These are phyloP conservation scores for Egretta garzetta DNA, from an alignment of 2,113 vertebrate species.

Conservation along the genomic window DNA sequence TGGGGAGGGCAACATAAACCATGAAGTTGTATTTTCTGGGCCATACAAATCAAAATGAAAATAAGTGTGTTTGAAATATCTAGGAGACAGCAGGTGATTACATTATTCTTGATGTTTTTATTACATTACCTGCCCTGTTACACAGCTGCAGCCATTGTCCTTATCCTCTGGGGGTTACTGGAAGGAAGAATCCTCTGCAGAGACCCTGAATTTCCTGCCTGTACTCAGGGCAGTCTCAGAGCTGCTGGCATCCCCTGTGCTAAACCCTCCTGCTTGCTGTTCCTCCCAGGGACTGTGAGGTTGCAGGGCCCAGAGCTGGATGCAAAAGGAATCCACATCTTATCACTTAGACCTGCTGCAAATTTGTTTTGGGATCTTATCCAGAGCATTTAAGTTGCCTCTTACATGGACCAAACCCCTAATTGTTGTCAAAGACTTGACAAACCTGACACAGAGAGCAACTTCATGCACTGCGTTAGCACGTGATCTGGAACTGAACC, in stretches of 20 bases:
- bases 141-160: background rate
- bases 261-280: background rate
- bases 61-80: background rate
- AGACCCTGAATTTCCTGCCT: background rate
- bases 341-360: background rate
- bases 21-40: background rate
- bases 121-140: background rate
- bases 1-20: background rate
- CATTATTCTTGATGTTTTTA: background rate
- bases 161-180: background rate
- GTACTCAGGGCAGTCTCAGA: background rate
- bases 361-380: background rate
- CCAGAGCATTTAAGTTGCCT: background rate
- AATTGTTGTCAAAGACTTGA: background rate
- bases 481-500: rapidly evolving
- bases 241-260: background rate
- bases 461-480: rapidly evolving
- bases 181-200: background rate
- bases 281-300: background rate
- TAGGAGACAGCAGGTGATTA: background rate
- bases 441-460: rapidly evolving
- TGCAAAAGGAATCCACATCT: background rate
- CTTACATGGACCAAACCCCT: background rate
- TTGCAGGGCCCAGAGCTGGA: rapidly evolving
- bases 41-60: background rate